Percentiles rank a stretch among this genome's conserved stretches.
Evolutionary conservation across 2,888 invertebrate genomes (phyloP).

Genomic region (Eilema sororculum): DNA sequence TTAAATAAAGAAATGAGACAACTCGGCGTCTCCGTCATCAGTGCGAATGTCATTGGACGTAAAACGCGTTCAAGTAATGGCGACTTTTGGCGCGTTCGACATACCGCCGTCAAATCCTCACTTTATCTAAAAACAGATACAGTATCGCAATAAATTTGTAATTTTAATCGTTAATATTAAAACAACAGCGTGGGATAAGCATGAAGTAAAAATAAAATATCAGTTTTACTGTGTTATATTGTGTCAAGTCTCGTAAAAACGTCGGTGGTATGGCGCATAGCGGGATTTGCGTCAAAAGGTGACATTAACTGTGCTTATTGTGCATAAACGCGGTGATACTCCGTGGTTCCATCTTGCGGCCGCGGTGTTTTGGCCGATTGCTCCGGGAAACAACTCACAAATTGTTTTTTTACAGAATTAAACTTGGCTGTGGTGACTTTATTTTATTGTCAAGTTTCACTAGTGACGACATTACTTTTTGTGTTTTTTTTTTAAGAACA

Average conservation of each 20-base stretch:
- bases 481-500: conserved; percentile 21
- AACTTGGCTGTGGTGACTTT: conserved; percentile 54
- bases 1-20: conserved; percentile 37
- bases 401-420: conserved; percentile 64
- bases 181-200: conserved; percentile 76
- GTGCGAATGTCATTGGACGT: conserved; percentile 58
- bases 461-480: conserved; percentile 32
- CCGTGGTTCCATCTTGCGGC: conserved; percentile 63
- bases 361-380: conserved; percentile 71
- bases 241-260: conserved; percentile 76
- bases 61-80: conserved; percentile 56
- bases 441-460: conserved; percentile 49
- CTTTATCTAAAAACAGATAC: conserved; percentile 73
- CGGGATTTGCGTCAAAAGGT: conserved; percentile 74
- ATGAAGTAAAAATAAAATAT: conserved; percentile 75
- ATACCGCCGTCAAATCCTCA: conserved; percentile 57
- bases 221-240: conserved; percentile 72
- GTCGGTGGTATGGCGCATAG: conserved; percentile 62
- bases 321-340: conserved; percentile 65
- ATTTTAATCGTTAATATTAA: conserved; percentile 83
- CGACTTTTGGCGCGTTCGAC: conserved; percentile 57
- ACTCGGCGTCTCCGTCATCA: conserved; percentile 12
- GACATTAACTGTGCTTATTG: conserved; percentile 71
- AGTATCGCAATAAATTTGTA: conserved; percentile 77
- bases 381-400: conserved; percentile 63